These are phyloP conservation scores for Aphaenogaster floridana DNA, from an alignment of 1,140 invertebrate species.

Conservation along the genomic window DNA sequence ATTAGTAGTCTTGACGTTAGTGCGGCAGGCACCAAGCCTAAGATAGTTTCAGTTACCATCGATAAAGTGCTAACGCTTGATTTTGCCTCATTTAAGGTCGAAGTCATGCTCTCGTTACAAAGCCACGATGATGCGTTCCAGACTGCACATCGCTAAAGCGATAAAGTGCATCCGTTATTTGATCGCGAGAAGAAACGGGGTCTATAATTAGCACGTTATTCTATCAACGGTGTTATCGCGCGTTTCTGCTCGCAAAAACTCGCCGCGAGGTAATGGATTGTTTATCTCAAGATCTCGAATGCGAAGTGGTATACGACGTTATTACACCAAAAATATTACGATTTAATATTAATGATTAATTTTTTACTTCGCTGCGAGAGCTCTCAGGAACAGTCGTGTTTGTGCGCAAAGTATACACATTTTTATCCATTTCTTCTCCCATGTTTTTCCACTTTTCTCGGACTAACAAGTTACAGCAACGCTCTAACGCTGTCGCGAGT, in stretches of 20 bases:
- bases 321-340: not conserved
- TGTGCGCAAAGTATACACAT: not conserved
- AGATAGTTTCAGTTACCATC: conserved; percentile 73
- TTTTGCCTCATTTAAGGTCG: conserved; percentile 44
- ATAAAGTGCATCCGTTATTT: conserved; percentile 24
- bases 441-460: not conserved
- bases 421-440: not conserved
- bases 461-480: not conserved
- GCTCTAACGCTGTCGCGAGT: not conserved
- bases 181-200: not conserved
- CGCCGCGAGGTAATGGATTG: conserved; percentile 4
- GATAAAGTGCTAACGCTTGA: conserved; percentile 68
- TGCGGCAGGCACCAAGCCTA: conserved; percentile 8
- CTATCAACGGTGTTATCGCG: conserved; percentile 8
- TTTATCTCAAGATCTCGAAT: conserved; percentile 40
- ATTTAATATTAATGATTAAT: conserved; percentile 33
- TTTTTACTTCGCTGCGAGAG: not conserved
- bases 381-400: not conserved
- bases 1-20: conserved; percentile 66
- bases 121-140: not conserved
- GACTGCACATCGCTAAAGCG: conserved; percentile 19
- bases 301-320: not conserved
- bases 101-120: conserved; percentile 52
- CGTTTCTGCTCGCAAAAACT: not conserved
- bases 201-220: conserved; percentile 27